phyloP scores from a whole-genome alignment of 2,888 invertebrate species.

The Diplolepis rosae region DNA sequence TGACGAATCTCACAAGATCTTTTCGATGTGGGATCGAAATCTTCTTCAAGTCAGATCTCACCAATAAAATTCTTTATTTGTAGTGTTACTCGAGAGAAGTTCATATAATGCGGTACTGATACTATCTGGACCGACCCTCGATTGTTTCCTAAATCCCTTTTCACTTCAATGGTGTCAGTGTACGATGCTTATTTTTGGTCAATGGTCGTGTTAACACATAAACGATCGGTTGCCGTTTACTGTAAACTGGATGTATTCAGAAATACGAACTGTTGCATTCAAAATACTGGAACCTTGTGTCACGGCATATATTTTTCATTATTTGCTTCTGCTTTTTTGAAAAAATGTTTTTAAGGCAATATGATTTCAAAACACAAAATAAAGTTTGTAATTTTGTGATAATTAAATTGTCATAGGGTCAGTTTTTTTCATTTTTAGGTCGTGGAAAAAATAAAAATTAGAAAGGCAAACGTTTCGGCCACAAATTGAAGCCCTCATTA shows the following conservation, averaged over 20 bases:
- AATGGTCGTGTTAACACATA: constrained; percentile 18
- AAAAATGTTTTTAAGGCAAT: too few relatives aligned
- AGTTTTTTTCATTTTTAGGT: too few relatives aligned
- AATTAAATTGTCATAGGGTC: too few relatives aligned
- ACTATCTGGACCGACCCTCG: not conserved
- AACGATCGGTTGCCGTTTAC: constrained; percentile 15
- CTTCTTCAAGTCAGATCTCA: constrained; percentile 3
- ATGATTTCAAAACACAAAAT: too few relatives aligned
- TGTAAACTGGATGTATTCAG: not conserved
- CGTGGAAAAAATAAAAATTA: too few relatives aligned
- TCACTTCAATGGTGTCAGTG: constrained; percentile 19
- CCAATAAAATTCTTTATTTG: constrained; percentile 17
- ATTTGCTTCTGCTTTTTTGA: too few relatives aligned
- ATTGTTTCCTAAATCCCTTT: constrained; percentile 28
- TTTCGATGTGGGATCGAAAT: constrained; percentile 1
- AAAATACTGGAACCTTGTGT: too few relatives aligned
- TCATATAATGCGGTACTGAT: constrained; percentile 15
- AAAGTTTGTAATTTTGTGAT: too few relatives aligned
- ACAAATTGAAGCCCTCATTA: too few relatives aligned
- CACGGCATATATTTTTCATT: too few relatives aligned
- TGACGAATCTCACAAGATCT: constrained; percentile 23
- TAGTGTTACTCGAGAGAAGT: not conserved
- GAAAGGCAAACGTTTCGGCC: too few relatives aligned
- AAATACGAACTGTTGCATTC: too few relatives aligned
- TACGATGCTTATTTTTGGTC: constrained; percentile 2